phyloP scores from a whole-genome alignment of 2,797 vertebrate species.

The Cuniculus paca region DNA sequence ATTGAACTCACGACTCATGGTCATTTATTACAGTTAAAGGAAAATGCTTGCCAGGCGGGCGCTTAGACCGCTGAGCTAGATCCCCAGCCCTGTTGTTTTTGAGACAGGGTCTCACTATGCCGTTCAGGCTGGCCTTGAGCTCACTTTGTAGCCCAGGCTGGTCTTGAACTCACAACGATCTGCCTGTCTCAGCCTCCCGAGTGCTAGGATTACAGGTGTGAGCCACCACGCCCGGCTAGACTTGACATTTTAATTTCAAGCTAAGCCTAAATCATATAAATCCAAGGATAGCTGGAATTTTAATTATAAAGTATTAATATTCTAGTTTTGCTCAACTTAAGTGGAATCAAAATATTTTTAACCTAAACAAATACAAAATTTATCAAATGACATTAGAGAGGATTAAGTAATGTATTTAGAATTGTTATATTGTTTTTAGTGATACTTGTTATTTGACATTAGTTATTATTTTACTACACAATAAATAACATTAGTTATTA shows the following conservation, averaged over 20 bases:
- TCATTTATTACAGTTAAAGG: too few relatives aligned
- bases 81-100: too few relatives aligned
- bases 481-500: neutral
- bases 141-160: too few relatives aligned
- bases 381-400: conserved; percentile 26
- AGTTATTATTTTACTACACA: neutral
- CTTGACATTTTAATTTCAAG: conserved; percentile 42
- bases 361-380: conserved; percentile 31
- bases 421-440: neutral
- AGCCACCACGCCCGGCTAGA: too few relatives aligned
- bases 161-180: too few relatives aligned
- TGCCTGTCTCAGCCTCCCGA: too few relatives aligned
- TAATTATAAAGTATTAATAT: neutral
- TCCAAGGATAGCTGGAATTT: conserved; percentile 2
- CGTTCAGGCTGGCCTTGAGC: too few relatives aligned
- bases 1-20: too few relatives aligned
- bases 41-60: too few relatives aligned
- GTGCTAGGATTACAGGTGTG: too few relatives aligned
- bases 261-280: neutral
- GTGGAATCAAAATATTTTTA: conserved; percentile 47
- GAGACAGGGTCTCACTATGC: too few relatives aligned
- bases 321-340: conserved; percentile 28
- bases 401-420: neutral
- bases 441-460: conserved; percentile 1
- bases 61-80: too few relatives aligned